phyloP scores from a whole-genome alignment of 2,888 invertebrate species.

The Campopleginae sp. region DNA sequence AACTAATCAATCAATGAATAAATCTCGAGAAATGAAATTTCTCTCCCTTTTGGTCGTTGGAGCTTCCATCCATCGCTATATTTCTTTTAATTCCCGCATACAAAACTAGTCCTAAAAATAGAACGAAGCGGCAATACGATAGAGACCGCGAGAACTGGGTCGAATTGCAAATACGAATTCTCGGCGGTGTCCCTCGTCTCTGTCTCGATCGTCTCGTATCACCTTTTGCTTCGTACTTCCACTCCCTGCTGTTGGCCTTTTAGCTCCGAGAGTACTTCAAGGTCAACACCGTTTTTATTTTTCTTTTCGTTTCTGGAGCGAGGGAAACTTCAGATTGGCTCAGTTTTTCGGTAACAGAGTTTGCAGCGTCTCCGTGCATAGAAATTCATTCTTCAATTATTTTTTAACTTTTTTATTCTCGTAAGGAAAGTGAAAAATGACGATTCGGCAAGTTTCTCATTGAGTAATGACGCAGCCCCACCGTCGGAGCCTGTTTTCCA shows the following conservation, averaged over 20 bases:
- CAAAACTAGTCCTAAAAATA: slow-evolving; percentile 62
- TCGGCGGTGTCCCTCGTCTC: slow-evolving; percentile 24
- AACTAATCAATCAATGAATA: too few relatives aligned
- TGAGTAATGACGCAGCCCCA: slow-evolving; percentile 8
- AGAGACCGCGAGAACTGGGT: slow-evolving; percentile 64
- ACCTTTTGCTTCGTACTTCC: neutral
- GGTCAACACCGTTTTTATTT: neutral
- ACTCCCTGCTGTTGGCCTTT: too few relatives aligned
- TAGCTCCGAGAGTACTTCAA: slow-evolving; percentile 2
- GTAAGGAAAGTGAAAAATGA: neutral
- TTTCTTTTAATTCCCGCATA: slow-evolving; percentile 58
- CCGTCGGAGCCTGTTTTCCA: neutral
- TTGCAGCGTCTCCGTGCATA: too few relatives aligned
- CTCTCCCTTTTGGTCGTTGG: slow-evolving; percentile 11
- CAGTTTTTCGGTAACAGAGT: too few relatives aligned
- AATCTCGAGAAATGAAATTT: neutral
- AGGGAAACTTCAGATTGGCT: too few relatives aligned
- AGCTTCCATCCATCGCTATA: slow-evolving; percentile 22
- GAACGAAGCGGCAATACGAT: slow-evolving; percentile 51
- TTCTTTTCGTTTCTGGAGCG: too few relatives aligned
- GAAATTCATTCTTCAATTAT: too few relatives aligned
- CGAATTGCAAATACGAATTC: slow-evolving; percentile 61
- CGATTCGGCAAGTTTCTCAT: slow-evolving; percentile 22
- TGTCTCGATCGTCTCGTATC: neutral
- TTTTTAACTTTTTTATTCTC: neutral